A percentile compares a stretch with the other conserved stretches of the same genome.
phyloP scores from a whole-genome alignment of 1,140 invertebrate species.

The Philopotamus ludificatus region DNA sequence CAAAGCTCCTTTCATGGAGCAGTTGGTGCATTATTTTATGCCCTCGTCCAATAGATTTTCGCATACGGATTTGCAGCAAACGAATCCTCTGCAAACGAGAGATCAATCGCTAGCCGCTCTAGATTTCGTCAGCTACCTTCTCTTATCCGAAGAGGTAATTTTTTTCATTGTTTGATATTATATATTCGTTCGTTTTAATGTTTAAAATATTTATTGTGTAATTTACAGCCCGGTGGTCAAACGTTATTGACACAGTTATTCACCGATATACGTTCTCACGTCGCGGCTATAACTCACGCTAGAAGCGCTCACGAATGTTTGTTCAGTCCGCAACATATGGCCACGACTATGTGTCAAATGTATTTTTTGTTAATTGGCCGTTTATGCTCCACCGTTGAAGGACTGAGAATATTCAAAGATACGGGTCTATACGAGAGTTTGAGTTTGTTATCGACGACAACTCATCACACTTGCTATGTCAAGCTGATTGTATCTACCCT shows the following conservation, averaged over 20 bases:
- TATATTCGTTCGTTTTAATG: not conserved
- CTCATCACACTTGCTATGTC: slow-evolving; percentile 87
- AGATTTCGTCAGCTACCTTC: slow-evolving; percentile 75
- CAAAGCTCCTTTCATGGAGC: slow-evolving; percentile 75
- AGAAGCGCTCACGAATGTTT: slow-evolving; percentile 81
- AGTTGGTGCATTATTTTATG: slow-evolving; percentile 82
- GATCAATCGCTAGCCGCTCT: slow-evolving; percentile 71
- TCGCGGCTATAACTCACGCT: slow-evolving; percentile 70
- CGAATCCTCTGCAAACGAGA: slow-evolving; percentile 52
- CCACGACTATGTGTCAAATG: slow-evolving; percentile 84
- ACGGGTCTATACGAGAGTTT: slow-evolving; percentile 77
- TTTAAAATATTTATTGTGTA: slow-evolving; percentile 6
- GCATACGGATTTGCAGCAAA: slow-evolving; percentile 60
- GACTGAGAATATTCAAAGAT: slow-evolving; percentile 72
- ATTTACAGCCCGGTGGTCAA: slow-evolving; percentile 56
- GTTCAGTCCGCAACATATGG: slow-evolving; percentile 84
- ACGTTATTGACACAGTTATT: slow-evolving; percentile 76
- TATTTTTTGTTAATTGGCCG: slow-evolving; percentile 93
- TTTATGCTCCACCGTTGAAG: slow-evolving; percentile 72
- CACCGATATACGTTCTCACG: slow-evolving; percentile 73
- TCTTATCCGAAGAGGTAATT: slow-evolving; percentile 59
- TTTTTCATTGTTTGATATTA: slow-evolving; percentile 6
- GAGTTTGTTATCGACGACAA: slow-evolving; percentile 74
- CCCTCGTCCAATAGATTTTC: slow-evolving; percentile 85
- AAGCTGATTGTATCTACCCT: slow-evolving; percentile 88